Percentiles rank a stretch among this genome's conserved stretches.
These are phyloP conservation scores for Clanis bilineata DNA, from an alignment of 2,888 invertebrate genomes.

Conservation along the genomic window DNA sequence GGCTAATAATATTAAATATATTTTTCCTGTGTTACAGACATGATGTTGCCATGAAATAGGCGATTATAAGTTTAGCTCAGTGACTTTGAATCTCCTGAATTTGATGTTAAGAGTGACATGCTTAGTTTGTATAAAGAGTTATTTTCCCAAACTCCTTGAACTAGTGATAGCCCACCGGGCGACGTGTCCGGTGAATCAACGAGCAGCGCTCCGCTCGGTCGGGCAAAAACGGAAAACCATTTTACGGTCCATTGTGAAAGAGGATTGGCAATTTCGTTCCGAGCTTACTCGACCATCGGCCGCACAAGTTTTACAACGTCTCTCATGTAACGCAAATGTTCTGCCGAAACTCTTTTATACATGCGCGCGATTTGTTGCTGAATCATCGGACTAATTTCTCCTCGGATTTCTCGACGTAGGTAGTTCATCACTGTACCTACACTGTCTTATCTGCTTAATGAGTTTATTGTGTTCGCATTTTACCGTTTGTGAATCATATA, in stretches of 20 bases:
- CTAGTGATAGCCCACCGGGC: conserved; percentile 71
- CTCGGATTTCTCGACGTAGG: neutral
- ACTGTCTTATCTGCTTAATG: conserved; percentile 5
- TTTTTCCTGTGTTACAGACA: too few species aligned
- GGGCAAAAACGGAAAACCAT: conserved; percentile 82
- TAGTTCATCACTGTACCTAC: neutral
- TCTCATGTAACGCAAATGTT: conserved; percentile 68
- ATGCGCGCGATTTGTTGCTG: conserved; percentile 45
- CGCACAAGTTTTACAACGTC: conserved; percentile 74
- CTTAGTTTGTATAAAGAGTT: conserved; percentile 57
- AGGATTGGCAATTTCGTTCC: conserved; percentile 81
- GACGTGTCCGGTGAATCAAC: conserved; percentile 80
- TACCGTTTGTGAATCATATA: neutral
- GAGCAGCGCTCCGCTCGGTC: conserved; percentile 74
- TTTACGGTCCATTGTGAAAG: conserved; percentile 82
- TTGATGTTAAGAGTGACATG: conserved; percentile 21
- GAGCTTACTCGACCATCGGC: conserved; percentile 77
- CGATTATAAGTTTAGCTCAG: too few species aligned
- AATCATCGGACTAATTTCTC: conserved; percentile 25
- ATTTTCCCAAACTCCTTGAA: conserved; percentile 67
- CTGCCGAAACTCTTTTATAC: conserved; percentile 57
- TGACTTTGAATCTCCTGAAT: neutral
- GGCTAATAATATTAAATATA: too few species aligned
- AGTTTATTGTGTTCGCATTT: conserved; percentile 1
- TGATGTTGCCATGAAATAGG: too few species aligned